Conservation (phyloP, 2,888 invertebrate species). For the Drosophila fulvimacula region DNA sequence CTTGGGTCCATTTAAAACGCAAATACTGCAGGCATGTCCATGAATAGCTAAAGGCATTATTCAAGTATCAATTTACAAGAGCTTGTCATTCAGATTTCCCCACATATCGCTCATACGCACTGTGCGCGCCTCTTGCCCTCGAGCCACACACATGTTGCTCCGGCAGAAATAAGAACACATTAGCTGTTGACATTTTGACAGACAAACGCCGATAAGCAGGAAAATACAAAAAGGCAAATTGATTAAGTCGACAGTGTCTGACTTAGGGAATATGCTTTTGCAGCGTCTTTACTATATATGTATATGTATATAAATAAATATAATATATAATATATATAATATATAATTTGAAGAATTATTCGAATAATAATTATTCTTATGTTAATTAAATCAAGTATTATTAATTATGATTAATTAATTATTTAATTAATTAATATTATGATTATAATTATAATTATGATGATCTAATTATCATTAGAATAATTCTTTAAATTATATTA, state of each 20-base stretch:
- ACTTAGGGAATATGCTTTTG: too few species aligned
- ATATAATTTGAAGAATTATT: too few species aligned
- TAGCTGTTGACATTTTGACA: constrained; percentile 64
- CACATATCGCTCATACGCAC: constrained; percentile 50
- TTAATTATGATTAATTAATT: too few species aligned
- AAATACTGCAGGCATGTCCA: constrained; percentile 34
- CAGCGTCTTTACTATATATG: too few species aligned
- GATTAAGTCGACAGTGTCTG: neutral
- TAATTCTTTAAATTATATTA: too few species aligned
- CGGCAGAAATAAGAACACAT: constrained; percentile 43
- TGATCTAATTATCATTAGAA: too few species aligned
- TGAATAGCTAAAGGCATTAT: constrained; percentile 37
- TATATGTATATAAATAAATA: too few species aligned
- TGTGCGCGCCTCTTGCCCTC: constrained; percentile 27
- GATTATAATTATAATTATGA: too few species aligned
- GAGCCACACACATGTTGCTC: constrained; percentile 48
- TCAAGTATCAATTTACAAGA: constrained; percentile 66
- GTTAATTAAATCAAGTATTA: too few species aligned
- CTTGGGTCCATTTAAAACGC: constrained; percentile 35
- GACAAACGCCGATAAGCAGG: constrained; percentile 47
- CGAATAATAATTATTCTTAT: too few species aligned
- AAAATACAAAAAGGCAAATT: constrained; percentile 2
- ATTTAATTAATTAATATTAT: too few species aligned
- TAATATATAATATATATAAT: too few species aligned
- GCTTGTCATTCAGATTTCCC: constrained; percentile 50